Conservation (phyloP, 37 sponge, comb jelly and placozoan species). For the Mnemiopsis leidyi region DNA sequence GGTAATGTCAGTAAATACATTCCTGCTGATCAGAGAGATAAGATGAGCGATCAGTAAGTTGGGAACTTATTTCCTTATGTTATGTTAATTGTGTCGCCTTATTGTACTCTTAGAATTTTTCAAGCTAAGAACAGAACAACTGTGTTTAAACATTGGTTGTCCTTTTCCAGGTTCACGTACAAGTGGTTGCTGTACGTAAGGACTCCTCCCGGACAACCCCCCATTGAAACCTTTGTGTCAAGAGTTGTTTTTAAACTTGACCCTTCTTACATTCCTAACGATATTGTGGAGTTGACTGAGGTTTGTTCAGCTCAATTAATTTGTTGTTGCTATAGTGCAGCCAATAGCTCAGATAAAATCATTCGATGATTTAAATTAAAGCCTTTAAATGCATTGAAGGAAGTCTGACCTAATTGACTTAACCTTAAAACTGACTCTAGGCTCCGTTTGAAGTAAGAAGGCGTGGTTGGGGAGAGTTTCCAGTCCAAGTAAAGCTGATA, state of each 20-base stretch:
- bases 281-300: constrained; percentile 58
- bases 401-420: too few relatives aligned
- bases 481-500: constrained; percentile 13
- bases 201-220: constrained; percentile 23
- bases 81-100: too few relatives aligned
- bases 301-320: too few relatives aligned
- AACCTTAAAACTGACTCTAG: too few relatives aligned
- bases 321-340: too few relatives aligned
- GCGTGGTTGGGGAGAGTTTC: constrained; percentile 61
- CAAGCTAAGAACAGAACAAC: neutral
- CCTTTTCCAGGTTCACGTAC: constrained; percentile 21
- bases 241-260: constrained; percentile 43
- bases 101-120: neutral
- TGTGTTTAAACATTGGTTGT: neutral
- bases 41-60: constrained; percentile 60
- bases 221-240: constrained; percentile 56
- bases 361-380: too few relatives aligned
- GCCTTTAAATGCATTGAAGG: too few relatives aligned
- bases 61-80: too few relatives aligned
- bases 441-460: constrained; percentile 65
- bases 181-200: constrained; percentile 57
- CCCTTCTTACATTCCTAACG: constrained; percentile 63
- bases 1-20: constrained; percentile 57
- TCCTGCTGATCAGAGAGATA: constrained; percentile 51
- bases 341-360: too few relatives aligned